phyloP scores from a whole-genome alignment of 2,888 invertebrate genomes.

The Megalurothrips usitatus region DNA sequence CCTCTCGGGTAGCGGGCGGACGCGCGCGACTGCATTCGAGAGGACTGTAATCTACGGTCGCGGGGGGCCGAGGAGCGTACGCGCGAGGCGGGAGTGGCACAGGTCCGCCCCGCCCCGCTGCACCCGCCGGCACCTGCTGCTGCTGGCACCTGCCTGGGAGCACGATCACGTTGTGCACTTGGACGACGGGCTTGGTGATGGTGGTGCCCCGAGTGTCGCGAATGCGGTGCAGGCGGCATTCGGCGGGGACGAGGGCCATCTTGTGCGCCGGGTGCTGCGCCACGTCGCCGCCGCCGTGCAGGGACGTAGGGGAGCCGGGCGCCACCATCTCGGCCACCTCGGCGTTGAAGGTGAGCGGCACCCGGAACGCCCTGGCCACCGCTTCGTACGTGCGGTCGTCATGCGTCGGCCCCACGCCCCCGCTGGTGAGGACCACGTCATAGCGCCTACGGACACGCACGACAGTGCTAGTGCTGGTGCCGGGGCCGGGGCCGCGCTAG shows the following conservation, averaged over 20 bases:
- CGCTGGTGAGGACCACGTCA: conserved; percentile 57
- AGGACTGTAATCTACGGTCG: neutral
- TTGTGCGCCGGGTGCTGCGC: conserved; percentile 40
- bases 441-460: conserved; percentile 43
- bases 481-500: neutral
- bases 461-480: neutral
- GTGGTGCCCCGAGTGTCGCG: neutral
- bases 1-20: neutral
- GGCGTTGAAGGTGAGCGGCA: conserved; percentile 42
- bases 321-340: conserved; percentile 40
- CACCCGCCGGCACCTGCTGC: no score
- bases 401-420: conserved; percentile 66
- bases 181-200: conserved; percentile 39
- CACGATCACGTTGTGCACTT: conserved; percentile 54
- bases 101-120: neutral
- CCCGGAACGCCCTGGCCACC: conserved; percentile 47
- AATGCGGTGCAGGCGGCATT: neutral
- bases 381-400: conserved; percentile 64
- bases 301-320: conserved; percentile 31
- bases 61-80: neutral
- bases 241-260: conserved; percentile 43
- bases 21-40: neutral
- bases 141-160: conserved; percentile 53
- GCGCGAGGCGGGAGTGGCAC: neutral
- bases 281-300: neutral